Evolutionary conservation across 2,888 invertebrate genomes (phyloP), one percentile per base, ranked within the genome.

Genomic region (Rhagonycha lutea): DNA sequence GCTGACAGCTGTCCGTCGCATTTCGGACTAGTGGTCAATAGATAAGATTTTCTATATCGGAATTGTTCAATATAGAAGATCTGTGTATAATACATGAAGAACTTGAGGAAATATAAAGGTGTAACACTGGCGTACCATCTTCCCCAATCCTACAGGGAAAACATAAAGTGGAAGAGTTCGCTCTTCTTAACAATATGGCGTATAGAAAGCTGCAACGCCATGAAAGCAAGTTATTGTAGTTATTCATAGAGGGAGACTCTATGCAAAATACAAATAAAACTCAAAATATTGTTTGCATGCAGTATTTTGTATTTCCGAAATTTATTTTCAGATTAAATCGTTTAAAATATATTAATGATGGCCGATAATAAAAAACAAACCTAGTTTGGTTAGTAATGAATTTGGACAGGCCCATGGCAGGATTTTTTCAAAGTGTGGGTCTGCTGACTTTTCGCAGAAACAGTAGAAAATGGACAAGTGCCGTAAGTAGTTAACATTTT

Each of bases 41-140:
- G 65, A 69, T 69, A 72, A 68, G 60, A 75, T 29, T 70, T 78
- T 77, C 47, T 61, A 26, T 71, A 69, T 65, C 74, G 73, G 70
- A 73, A 73, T 70, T 67, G 77, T 70, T 76, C 74, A 70, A 69
- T 73, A 73, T 74, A 68, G 82, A 82, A 82, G 82, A 83, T 81
- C 75, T 79, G 80, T 70, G 63, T 61, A 60, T 67, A 67, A 47
- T 68, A 82, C 82, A 83, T 83, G 84, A 85, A 85, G 84, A 85
- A 83, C 81, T 83, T 79, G 84, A 83, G 84, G 83, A 83, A 80
- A 74, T 77, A 12, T 74, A 80, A 84, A 82, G 83, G 84, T 86
- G 86, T 86, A 85, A 85, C 84, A 86, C 84, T 85, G 83, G 85
- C 86, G 86, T 85, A 86, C 86, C 86, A 86, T 87, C 86, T 86